Evolutionary conservation across 2,797 vertebrate species (phyloP).

Genomic region (Siniperca undulata): DNA sequence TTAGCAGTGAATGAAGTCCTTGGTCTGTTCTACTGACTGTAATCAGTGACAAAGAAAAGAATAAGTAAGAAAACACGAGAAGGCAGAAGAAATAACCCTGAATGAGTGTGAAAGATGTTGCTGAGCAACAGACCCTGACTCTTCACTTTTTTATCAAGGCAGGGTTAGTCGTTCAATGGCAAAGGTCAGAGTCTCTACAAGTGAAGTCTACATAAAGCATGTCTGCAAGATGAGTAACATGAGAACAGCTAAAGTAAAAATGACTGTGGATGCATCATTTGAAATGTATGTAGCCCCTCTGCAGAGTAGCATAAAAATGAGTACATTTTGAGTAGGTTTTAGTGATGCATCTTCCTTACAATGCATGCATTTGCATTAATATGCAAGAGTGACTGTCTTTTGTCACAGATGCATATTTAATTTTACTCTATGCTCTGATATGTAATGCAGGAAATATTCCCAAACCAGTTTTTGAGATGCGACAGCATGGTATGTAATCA

Average conservation of each 20-base stretch:
- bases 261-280: background rate
- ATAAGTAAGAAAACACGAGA: background rate
- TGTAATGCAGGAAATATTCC: constrained; percentile 26
- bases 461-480: constrained; percentile 24
- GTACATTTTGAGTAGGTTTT: constrained; percentile 23
- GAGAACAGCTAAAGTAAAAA: background rate
- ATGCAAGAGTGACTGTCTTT: constrained; percentile 25
- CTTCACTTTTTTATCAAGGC: constrained; percentile 2
- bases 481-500: constrained; percentile 48
- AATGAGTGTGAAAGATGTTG: constrained; percentile 63
- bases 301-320: constrained; percentile 39
- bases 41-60: background rate
- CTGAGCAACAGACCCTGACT: constrained; percentile 71
- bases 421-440: constrained; percentile 30
- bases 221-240: constrained; percentile 25
- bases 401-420: constrained; percentile 12
- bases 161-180: constrained; percentile 1
- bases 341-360: constrained; percentile 31
- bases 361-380: constrained; percentile 46
- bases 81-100: constrained; percentile 4
- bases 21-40: background rate
- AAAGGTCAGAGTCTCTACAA: background rate
- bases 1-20: background rate
- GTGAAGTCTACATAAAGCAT: constrained; percentile 6
- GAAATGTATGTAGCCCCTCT: constrained; percentile 46